Evolutionary conservation across 2,113 vertebrate genomes (phyloP), one percentile per base, ranked within the genome.

Genomic region (Monarcha castaneiventris): DNA sequence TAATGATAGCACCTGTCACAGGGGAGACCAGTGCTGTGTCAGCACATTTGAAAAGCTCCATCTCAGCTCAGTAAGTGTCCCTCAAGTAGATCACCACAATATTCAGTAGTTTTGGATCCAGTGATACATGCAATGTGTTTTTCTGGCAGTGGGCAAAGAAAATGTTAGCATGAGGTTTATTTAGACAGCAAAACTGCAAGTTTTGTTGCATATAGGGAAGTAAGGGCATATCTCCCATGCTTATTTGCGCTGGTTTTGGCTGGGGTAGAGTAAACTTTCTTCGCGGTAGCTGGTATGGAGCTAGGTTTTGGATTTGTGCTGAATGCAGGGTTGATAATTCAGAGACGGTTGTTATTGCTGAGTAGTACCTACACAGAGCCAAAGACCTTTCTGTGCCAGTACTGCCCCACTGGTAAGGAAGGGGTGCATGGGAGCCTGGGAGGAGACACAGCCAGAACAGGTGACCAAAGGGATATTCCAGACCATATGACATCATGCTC

Each of bases 391-490:
- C 37, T 27, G 32, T 26, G 58, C 58, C 58, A 16, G n/a, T 13
- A 7, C 2, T 43, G 44, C 10, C 41, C 18, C 0, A 0, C 3
- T 2, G 7, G 18, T 7, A 26, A 44, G 32, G 4, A 19, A 21
- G 10, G 23, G 16, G 5, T 56, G 7, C 35, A 5, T 43, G 59
- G 49, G 15, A 21, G 18, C 9, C 17, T 49, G 32, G 14, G 43
- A 30, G 0, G 2, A 73, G 32, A 19, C 26, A 44, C 7, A 51
- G 13, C 10, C 51, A 32, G 11, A 27, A 37, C 35, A 51, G 11
- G 27, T 23, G 32, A 58, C 12, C 14, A 58, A 23, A 51, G 10
- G 18, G 35, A 43, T 51, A 19, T 33, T 73, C 26, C 8, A 2
- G 7, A 33, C 12, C 8, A 9, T 9, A 7, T 7, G 9, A 19